phyloP scores from a whole-genome alignment of 2,888 invertebrate species.

The Diadegma fenestrale region DNA sequence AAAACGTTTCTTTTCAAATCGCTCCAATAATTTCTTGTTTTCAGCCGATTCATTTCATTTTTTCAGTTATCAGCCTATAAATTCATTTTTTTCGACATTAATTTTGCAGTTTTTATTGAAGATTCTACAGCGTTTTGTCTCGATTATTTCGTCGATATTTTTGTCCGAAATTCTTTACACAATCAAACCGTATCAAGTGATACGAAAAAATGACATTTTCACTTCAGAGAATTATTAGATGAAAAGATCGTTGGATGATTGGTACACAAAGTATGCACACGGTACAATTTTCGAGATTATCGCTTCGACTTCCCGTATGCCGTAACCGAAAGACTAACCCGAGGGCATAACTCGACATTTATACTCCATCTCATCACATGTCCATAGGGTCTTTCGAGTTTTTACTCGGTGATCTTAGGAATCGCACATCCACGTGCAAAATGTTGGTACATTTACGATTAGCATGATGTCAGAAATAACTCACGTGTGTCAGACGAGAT shows the following conservation, averaged over 20 bases:
- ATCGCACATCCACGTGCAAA: conserved; percentile 29
- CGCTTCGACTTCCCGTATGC: conserved; percentile 61
- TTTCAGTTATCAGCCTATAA: no score
- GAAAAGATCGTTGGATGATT: background rate
- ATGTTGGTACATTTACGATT: conserved; percentile 58
- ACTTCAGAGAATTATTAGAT: conserved; percentile 2
- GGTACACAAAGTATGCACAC: conserved; percentile 27
- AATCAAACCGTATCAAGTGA: background rate
- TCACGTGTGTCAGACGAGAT: conserved; percentile 24
- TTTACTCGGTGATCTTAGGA: conserved; percentile 16
- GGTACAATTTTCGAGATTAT: conserved; percentile 36
- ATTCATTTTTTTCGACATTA: background rate
- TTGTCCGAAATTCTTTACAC: no score
- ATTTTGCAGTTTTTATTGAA: background rate
- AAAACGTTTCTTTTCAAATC: background rate
- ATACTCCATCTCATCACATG: conserved; percentile 21
- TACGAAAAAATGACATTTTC: background rate
- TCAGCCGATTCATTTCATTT: no score
- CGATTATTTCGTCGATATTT: background rate
- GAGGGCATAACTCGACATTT: conserved; percentile 56
- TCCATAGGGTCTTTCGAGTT: background rate
- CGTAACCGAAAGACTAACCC: conserved; percentile 52
- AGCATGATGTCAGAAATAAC: conserved; percentile 36
- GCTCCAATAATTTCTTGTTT: background rate
- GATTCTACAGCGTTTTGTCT: background rate